Percentiles rank a stretch among this genome's conserved stretches.
Evolutionary conservation across 2,888 invertebrate species (phyloP).

Genomic region (Tenthredo amoena): DNA sequence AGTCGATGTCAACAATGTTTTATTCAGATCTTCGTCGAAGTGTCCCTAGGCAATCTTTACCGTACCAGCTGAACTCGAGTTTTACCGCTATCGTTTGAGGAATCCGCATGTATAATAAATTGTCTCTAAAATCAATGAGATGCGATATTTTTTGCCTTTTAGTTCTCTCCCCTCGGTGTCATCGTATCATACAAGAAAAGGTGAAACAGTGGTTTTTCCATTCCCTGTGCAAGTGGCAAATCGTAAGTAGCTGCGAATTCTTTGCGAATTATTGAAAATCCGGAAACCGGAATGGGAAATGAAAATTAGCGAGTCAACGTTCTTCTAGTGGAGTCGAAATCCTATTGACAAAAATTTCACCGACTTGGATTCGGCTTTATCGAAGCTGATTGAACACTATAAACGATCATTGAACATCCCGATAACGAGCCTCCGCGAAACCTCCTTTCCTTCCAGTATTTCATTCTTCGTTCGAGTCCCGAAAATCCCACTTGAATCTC

Average conservation of each 20-base stretch:
- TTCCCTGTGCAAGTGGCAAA: not conserved
- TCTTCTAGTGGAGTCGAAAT: not conserved
- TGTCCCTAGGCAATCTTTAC: slow-evolving; percentile 2
- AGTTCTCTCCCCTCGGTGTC: not conserved
- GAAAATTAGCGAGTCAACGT: not conserved
- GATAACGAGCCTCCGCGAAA: not conserved
- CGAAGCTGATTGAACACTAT: not conserved
- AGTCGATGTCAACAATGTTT: slow-evolving; percentile 46
- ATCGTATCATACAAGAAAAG: not conserved
- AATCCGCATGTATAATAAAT: slow-evolving; percentile 45
- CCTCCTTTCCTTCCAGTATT: not conserved
- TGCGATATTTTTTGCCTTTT: slow-evolving; percentile 1
- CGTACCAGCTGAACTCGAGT: not conserved
- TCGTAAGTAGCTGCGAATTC: not conserved
- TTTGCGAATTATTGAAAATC: not conserved
- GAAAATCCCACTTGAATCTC: not conserved
- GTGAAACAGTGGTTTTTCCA: not conserved
- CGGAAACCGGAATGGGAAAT: not conserved
- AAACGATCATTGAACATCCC: not conserved
- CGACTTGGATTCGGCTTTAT: not conserved
- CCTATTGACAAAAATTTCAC: not conserved
- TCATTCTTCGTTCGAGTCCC: not conserved
- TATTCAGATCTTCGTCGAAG: slow-evolving; percentile 24
- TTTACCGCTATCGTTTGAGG: slow-evolving; percentile 32
- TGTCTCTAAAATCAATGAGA: slow-evolving; percentile 4